Evolutionary conservation across 2,888 invertebrate species (phyloP).

Genomic region (Latheticus oryzae): DNA sequence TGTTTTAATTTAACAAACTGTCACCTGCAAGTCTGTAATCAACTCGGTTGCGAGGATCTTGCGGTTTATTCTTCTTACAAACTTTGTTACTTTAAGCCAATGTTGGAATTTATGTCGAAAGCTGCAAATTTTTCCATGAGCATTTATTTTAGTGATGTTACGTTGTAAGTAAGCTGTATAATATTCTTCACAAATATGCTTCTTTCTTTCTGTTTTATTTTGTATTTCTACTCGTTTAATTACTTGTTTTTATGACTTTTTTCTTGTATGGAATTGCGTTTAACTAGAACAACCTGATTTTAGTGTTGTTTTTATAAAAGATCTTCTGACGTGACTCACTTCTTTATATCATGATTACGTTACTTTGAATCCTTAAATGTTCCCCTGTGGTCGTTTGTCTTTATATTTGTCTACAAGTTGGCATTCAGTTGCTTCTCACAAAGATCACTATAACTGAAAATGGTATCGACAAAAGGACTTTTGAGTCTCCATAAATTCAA

Average conservation of each 20-base stretch:
- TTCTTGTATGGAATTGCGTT: no score
- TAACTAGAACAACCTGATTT: no score
- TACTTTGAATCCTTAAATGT: slow-evolving; percentile 35
- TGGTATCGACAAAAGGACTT: slow-evolving; percentile 23
- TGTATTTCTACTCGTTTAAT: no score
- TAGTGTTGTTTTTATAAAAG: slow-evolving; percentile 23
- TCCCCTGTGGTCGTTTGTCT: slow-evolving; percentile 41
- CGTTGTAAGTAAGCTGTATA: no score
- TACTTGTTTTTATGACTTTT: no score
- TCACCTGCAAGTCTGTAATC: slow-evolving; percentile 23
- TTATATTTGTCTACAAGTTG: slow-evolving; percentile 42
- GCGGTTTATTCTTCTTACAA: slow-evolving; percentile 9
- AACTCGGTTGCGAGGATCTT: slow-evolving; percentile 9
- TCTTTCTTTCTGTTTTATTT: no score
- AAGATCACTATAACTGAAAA: slow-evolving; percentile 31
- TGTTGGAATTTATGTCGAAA: slow-evolving; percentile 1
- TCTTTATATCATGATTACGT: slow-evolving; percentile 43
- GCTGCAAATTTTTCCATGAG: no score
- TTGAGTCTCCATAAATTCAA: slow-evolving; percentile 26
- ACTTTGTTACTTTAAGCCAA: neutral
- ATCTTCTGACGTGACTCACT: slow-evolving; percentile 32
- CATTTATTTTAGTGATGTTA: no score
- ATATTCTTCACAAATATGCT: no score
- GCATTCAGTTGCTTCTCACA: slow-evolving; percentile 19
- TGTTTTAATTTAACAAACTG: slow-evolving; percentile 24